phyloP scores from a whole-genome alignment of 2,797 vertebrate species.

The Gambelia wislizenii region DNA sequence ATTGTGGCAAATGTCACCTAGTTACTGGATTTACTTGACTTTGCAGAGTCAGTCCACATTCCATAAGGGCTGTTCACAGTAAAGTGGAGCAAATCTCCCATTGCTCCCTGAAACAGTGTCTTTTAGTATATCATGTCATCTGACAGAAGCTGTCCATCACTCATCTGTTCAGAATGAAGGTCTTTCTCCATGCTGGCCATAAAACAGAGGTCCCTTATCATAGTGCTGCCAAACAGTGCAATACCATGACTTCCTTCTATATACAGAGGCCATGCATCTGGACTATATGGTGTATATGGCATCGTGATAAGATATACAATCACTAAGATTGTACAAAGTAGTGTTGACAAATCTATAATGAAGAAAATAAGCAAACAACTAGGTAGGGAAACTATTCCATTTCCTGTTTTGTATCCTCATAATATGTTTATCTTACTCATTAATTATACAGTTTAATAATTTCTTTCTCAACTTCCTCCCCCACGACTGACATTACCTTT shows the following conservation, averaged over 20 bases:
- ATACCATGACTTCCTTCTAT: background rate
- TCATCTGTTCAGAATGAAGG: background rate
- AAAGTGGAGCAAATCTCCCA: background rate
- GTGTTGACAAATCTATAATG: background rate
- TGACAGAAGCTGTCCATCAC: slow-evolving; percentile 18
- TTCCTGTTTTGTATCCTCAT: background rate
- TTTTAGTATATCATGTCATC: background rate
- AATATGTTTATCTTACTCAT: background rate
- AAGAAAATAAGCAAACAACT: background rate
- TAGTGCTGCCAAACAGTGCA: background rate
- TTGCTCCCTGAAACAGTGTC: background rate
- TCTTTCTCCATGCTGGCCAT: background rate
- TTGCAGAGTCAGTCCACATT: background rate
- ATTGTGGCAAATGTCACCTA: slow-evolving; percentile 21
- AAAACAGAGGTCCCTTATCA: background rate
- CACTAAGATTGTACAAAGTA: background rate
- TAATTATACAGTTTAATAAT: background rate
- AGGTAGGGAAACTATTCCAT: too few relatives aligned
- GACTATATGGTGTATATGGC: background rate
- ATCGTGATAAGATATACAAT: background rate
- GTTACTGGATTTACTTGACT: background rate
- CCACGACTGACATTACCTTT: too few relatives aligned
- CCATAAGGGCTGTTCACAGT: background rate
- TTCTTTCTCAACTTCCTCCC: background rate
- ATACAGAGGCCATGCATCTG: background rate